Conservation (phyloP, 2,888 invertebrate species). For the Eristalis intricaria region DNA sequence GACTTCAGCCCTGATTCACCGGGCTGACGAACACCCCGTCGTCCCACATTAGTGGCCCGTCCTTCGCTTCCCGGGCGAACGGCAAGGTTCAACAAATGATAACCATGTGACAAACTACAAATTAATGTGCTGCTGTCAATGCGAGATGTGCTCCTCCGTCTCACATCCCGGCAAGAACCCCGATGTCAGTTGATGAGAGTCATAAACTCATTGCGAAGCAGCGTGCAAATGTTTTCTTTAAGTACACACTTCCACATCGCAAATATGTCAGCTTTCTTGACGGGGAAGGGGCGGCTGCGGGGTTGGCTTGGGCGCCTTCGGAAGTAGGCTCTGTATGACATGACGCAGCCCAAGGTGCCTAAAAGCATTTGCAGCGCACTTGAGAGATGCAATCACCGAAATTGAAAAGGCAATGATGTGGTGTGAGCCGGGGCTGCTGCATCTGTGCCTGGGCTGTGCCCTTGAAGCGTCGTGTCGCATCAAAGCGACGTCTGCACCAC, state of each 20-base stretch:
- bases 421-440: background rate
- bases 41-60: conserved; percentile 37
- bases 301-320: background rate
- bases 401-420: conserved; percentile 35
- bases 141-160: conserved; percentile 56
- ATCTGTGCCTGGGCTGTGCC: background rate
- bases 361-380: conserved; percentile 50
- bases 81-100: conserved; percentile 30
- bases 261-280: conserved; percentile 39
- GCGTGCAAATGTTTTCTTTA: conserved; percentile 49
- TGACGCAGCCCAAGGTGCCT: conserved; percentile 36
- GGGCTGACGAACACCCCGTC: background rate
- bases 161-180: background rate
- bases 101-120: conserved; percentile 59
- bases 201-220: conserved; percentile 44
- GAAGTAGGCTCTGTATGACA: conserved; percentile 21
- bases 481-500: background rate
- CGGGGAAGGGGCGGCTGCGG: background rate
- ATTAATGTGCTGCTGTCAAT: conserved; percentile 56
- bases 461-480: background rate
- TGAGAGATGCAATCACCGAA: conserved; percentile 37
- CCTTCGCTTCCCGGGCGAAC: background rate
- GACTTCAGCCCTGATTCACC: conserved; percentile 39
- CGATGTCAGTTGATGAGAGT: conserved; percentile 48
- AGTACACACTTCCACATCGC: conserved; percentile 42